A percentile compares a stretch with the other conserved stretches of the same genome.
phyloP scores from a whole-genome alignment of 2,797 vertebrate species.

The Melanotaenia maccullochi region DNA sequence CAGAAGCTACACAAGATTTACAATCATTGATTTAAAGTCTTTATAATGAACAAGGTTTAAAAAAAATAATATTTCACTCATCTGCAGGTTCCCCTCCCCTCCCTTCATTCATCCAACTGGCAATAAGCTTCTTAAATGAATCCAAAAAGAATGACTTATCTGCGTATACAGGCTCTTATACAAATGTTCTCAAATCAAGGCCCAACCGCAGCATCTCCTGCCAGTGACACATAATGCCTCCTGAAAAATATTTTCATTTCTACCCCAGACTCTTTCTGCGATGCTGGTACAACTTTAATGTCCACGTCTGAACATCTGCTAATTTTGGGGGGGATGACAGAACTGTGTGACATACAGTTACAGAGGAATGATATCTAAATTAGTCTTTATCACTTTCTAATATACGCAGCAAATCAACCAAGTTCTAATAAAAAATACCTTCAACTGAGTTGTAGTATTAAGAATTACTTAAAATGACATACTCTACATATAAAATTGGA shows the following conservation, averaged over 20 bases:
- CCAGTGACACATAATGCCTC: constrained; percentile 42
- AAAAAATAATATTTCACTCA: constrained; percentile 43
- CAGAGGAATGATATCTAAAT: too few relatives aligned
- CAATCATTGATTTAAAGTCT: constrained; percentile 41
- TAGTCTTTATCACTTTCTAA: too few relatives aligned
- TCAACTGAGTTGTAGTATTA: too few relatives aligned
- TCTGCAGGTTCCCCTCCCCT: constrained; percentile 37
- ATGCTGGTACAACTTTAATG: background rate
- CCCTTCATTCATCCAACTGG: constrained; percentile 43
- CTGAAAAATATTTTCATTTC: constrained; percentile 32
- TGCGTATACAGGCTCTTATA: constrained; percentile 45
- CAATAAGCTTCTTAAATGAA: constrained; percentile 60
- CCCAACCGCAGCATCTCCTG: constrained; percentile 32
- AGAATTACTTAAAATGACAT: too few relatives aligned
- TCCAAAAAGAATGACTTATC: constrained; percentile 62
- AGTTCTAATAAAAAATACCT: too few relatives aligned
- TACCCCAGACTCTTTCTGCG: constrained; percentile 16
- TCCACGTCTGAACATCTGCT: background rate
- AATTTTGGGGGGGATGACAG: background rate
- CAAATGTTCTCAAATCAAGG: constrained; percentile 52
- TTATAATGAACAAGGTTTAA: constrained; percentile 41
- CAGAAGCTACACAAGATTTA: constrained; percentile 14
- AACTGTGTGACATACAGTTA: too few relatives aligned
- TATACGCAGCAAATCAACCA: too few relatives aligned
- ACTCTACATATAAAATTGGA: too few relatives aligned